Percentiles rank a stretch among this genome's conserved stretches.
Conservation (phyloP, 2,113 vertebrate species). For the Zosterops pallidus region DNA sequence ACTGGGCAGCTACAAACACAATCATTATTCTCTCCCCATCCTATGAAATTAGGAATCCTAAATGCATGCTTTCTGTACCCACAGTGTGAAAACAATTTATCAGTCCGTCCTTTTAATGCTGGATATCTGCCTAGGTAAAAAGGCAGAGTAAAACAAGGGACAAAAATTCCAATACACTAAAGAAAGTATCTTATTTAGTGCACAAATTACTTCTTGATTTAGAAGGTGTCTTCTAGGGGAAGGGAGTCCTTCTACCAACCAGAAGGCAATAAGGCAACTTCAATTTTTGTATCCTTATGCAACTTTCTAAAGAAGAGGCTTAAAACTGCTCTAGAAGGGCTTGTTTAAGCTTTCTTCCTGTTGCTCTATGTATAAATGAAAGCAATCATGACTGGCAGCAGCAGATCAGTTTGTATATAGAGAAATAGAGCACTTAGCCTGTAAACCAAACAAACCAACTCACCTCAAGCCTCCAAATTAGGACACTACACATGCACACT, state of each 20-base stretch:
- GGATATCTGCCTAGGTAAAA: not conserved
- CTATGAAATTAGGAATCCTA: not conserved
- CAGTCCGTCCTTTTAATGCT: not conserved
- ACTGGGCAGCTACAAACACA: not conserved
- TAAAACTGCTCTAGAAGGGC: not conserved
- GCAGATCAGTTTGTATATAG: not conserved
- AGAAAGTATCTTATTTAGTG: not conserved
- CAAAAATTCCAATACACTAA: not conserved
- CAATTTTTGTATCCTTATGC: not conserved
- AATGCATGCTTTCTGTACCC: not conserved
- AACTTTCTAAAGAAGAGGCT: not conserved
- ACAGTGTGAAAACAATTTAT: not conserved
- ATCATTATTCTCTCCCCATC: not conserved
- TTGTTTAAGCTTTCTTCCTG: not conserved
- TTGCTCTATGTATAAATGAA: not conserved
- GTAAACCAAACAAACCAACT: not conserved
- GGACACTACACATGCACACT: not conserved
- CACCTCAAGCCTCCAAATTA: not conserved
- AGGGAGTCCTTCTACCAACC: not conserved
- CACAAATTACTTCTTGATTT: not conserved
- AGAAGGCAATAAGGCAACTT: not conserved
- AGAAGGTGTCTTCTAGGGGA: not conserved
- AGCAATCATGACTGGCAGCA: not conserved
- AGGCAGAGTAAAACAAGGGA: not conserved
- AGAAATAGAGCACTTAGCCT: not conserved